Base-by-base conservation (phyloP, 2,797 vertebrate species). In the Gastrophryne carolinensis region DNA sequence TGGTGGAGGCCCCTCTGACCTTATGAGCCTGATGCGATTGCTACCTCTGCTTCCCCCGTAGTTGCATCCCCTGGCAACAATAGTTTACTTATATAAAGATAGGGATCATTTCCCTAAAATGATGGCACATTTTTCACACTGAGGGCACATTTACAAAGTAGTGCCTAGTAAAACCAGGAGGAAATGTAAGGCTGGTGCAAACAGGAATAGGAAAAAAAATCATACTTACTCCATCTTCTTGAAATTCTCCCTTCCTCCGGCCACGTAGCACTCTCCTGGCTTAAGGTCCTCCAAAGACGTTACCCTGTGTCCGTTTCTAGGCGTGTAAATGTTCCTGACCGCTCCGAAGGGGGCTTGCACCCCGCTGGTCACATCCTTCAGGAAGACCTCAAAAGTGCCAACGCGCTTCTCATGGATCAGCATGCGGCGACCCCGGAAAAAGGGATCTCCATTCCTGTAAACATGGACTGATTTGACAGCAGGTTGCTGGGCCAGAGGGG, bases 261-360 rank as follows among this genome's bases (percentile, higher is more conserved):
- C 97, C 66, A 99, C 98, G 62, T 99, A 99, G 79, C 94, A 94
- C 85, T 95, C 93, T 26, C 97, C 97, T 53, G 90, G 96, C 81
- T 90, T 92, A 52, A 99, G 88, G 60, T 91, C 91, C 30, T 98
- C 93, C 82, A 99, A 72, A 17, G 92, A 82, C 24, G 89, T 90
- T 81, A 99, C 90, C 27, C 92, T 93, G 84, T 96, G 96, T 0
- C 97, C 98, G 0, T 87, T 86, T 56, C 85, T 89, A 0, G 98
- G 98, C 0, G 98, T 99, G 75, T 98, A 98, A 87, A 99, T 95
- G 87, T 93, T 96, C 8, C 95, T 87, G 63, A 98, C 97, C 0
- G 97, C 97, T 60, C 96, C 97, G 8, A 98, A 99, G n/a, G 93
- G 91, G 0, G 97, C 91, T 68, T 94, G 91, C 4, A 99, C 89